Evolutionary conservation across 2,888 invertebrate species (phyloP), one percentile per base, ranked within the genome.

Genomic region (Didymodactylos carnosus): DNA sequence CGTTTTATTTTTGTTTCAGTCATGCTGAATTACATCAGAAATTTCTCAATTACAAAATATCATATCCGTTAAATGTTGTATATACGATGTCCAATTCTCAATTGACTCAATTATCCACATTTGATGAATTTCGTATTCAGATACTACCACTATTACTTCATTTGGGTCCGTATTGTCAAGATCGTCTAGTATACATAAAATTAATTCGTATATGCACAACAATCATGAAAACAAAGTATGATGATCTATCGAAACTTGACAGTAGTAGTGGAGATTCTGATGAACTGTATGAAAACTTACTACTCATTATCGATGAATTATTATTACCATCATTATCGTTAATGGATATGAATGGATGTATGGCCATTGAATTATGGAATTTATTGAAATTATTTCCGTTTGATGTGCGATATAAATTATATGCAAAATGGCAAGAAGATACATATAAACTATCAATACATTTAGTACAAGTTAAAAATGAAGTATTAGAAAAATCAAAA

Each of bases 401-500:
- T 78, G 79, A 82, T 76, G 79, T 81, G 74, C 79, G 84, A 79
- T 91, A 90, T 80, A 90, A 91, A 78, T 85, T 97, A 77, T 98
- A 98, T 82, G 90, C 91, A 0, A 88, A 92, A 72, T 99, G 97
- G 98, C 95, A 97, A 83, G 92, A 92, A 80, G 92, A 94, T 75
- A 88, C 90, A 0, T 89, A 89, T 78, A 86, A 88, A 75, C 85
- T 89, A 69, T 91, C 94, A 83, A 91, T 95, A 0, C 87, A 89
- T 51, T 84, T 98, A 72, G 87, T 94, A 80, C 87, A 90, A 27
- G 89, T 91, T 43, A 87, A 90, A 53, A 93, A 91, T 0, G 90
- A 91, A 80, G 89, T 91, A 0, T 87, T 92, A 77, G 93, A 94
- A 80, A 88, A 91, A 80, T 91, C 94, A 70, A 94, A 94, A 82